A percentile compares a stretch with the other conserved stretches of the same genome.
Conservation (phyloP, 2,888 invertebrate species). For the Dascillus cervinus region DNA sequence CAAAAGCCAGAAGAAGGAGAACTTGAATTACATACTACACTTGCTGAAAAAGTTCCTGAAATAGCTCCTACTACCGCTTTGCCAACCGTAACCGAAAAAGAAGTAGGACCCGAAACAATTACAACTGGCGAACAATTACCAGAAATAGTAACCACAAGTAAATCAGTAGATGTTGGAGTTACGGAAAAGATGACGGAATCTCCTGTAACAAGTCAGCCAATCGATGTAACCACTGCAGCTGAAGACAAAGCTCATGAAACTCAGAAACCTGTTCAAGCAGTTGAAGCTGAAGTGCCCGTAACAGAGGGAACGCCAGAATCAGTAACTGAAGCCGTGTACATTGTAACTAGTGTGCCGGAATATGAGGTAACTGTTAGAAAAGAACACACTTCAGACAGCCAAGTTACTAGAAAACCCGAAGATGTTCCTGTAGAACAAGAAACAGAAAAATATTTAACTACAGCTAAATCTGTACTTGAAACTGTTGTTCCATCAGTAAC, state of each 20-base stretch:
- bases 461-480: constrained; percentile 2
- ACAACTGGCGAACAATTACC: neutral
- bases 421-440: constrained; percentile 3
- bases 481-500: neutral
- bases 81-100: neutral
- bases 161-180: neutral
- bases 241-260: constrained; percentile 1
- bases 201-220: constrained; percentile 1
- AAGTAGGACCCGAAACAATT: constrained; percentile 1
- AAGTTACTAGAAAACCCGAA: neutral
- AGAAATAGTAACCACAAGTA: constrained; percentile 4
- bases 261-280: neutral
- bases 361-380: neutral
- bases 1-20: no score
- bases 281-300: neutral
- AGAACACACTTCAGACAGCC: no score
- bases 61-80: no score
- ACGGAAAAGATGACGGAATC: constrained; percentile 1
- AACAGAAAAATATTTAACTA: constrained; percentile 4
- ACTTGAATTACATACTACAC: no score
- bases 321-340: neutral
- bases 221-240: constrained; percentile 2
- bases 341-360: neutral
- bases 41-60: no score
- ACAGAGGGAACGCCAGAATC: neutral